Evolutionary conservation across 2,888 invertebrate species (phyloP), one percentile per base, ranked within the genome.

Genomic region (Ectropis crepuscularia): DNA sequence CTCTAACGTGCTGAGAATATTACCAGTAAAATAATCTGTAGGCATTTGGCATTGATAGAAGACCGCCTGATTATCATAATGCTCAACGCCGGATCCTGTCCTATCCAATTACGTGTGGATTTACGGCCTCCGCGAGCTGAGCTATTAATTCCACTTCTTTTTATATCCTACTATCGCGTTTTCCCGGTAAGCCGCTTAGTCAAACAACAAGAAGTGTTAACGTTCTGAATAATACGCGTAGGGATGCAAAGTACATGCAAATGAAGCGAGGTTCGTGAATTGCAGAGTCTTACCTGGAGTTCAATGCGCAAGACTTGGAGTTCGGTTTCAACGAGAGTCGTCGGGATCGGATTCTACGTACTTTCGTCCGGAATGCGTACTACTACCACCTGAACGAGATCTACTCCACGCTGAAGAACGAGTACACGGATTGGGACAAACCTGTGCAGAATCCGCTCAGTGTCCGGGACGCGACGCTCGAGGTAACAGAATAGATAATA

Each of bases 381-480:
- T 96, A 97, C 83, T 99, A 96, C 91, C 99, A 99, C 90, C 94
- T 98, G 76, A 98, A 98, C 89, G 98, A 99, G 93, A 98, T 98
- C 81, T 97, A 97, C 88, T 98, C 98, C 57, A 98, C 98, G 58
- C 94, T 99, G 76, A 94, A 96, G 88, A 98, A 99, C 87, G 98
- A 99, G 88, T 99, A 99, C 90, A 98, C 98, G 65, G 98, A 99
- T 88, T 99, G 99, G 98, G 98, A 97, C 87, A 95, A 96, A 76
- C 96, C 97, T 2, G 96, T 97, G 73, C 96, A 97, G 79, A 97
- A 97, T 86, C 97, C 97, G 69, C 94, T 96, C 81, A 96, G 96
- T 84, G 97, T 97, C 71, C 95, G 97, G 78, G 98, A 96, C 85
- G 97, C 96, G 59, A 95, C 97, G 28, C 93, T 98, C 68, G 96